Conservation (phyloP, 2,113 vertebrate genomes). For the Puffinus mauretanicus region DNA sequence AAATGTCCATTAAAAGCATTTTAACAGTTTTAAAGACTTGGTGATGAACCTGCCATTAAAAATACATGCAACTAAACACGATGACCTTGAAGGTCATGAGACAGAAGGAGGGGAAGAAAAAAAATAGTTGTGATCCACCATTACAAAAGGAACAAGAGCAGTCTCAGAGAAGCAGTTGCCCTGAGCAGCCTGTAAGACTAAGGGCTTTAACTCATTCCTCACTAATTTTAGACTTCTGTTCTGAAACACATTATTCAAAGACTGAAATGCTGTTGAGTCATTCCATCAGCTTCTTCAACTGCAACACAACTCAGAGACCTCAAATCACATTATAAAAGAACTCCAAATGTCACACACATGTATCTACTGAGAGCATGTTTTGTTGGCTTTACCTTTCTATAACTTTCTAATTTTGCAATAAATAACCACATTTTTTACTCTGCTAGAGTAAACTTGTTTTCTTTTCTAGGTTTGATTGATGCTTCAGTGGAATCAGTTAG, state of each 20-base stretch:
- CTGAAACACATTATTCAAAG: slow-evolving; percentile 12
- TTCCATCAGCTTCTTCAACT: neutral
- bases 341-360: neutral
- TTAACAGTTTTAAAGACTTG: neutral
- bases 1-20: neutral
- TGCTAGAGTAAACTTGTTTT: neutral
- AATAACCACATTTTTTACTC: neutral
- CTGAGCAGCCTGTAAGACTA: slow-evolving; percentile 2
- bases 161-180: neutral
- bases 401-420: neutral
- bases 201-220: slow-evolving; percentile 46
- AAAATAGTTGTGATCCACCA: neutral
- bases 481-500: neutral
- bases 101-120: neutral
- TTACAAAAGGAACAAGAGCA: slow-evolving; percentile 1
- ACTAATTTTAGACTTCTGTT: slow-evolving; percentile 44
- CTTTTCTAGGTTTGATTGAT: neutral
- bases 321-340: neutral
- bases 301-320: neutral
- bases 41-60: neutral
- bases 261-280: slow-evolving; percentile 29
- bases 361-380: neutral
- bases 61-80: neutral
- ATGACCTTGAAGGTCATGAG: neutral
- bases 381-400: neutral